Base-by-base conservation (phyloP, 2,888 invertebrate species). In the Leptopilina myrica region DNA sequence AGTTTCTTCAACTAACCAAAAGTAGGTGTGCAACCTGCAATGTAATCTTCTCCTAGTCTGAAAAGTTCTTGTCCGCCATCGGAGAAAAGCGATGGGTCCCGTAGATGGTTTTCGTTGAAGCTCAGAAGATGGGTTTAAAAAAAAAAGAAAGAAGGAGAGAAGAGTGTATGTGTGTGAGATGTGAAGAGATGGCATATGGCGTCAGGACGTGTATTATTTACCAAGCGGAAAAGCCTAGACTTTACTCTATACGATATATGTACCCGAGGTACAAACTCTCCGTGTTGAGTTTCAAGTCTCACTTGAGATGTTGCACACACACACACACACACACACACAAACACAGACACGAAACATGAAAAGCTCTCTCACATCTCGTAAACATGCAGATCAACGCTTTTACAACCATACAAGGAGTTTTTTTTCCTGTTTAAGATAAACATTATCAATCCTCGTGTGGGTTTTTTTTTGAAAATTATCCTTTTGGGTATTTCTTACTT, bases 181-280 rank as follows among this genome's bases (percentile, higher is more conserved):
- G 20, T 33, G 46, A 26, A 12, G 43, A 20, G 64, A n/a, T 62
- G 66, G 20, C 49, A 67, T 69, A 56, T 78, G 78, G 79, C 85
- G 87, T 85, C 90, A 86, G 85, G 85, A 76, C 76, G 80, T 81
- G 81, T 82, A 84, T 86, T 85, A 85, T 86, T 87, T 86, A 83
- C 82, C 81, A 76, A 85, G 82, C 77, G 78, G 82, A 81, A 76
- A 77, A 81, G 83, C 81, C 84, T 84, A 87, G 85, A 86, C 85
- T 84, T 84, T 85, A 80, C 86, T 82, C 81, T 86, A 43, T 43
- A 43, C 8, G 80, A 77, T 78, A 76, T 79, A 79, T 43, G 8
- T 49, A 49, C 77, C 33, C 79, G 69, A n/a, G 40, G 78, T 40
- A 33, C 65, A 53, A 66, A 79, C 79, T 66, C 79, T 49, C 49